Evolutionary conservation across 1,140 invertebrate genomes (phyloP).

Genomic region (Pseudomyrmex sp.): DNA sequence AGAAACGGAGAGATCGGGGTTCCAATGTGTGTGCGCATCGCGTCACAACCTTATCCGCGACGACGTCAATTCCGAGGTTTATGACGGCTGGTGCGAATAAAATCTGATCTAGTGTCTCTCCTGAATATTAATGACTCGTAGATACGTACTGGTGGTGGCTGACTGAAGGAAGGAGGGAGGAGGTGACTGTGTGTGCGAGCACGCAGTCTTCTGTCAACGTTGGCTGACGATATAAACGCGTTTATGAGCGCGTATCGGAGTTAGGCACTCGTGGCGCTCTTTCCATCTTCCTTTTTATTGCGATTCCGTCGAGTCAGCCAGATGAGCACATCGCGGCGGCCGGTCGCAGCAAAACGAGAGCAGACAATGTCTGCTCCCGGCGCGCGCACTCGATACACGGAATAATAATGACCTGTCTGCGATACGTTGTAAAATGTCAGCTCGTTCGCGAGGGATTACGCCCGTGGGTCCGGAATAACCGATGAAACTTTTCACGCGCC

Average conservation of each 20-base stretch:
- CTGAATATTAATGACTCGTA: slow-evolving; percentile 76
- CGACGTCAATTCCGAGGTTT: slow-evolving; percentile 69
- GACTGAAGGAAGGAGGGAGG: no score
- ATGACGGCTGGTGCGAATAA: slow-evolving; percentile 75
- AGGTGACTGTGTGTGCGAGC: background rate
- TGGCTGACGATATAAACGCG: slow-evolving; percentile 65
- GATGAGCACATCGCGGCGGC: slow-evolving; percentile 17
- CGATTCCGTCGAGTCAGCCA: slow-evolving; percentile 44
- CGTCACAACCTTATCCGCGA: slow-evolving; percentile 61
- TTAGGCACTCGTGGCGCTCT: slow-evolving; percentile 47
- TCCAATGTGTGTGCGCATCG: background rate
- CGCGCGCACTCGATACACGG: slow-evolving; percentile 50
- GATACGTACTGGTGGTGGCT: background rate
- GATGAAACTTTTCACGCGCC: slow-evolving; percentile 49
- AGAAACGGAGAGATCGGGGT: background rate
- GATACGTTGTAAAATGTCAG: slow-evolving; percentile 56
- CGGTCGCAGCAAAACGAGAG: slow-evolving; percentile 11
- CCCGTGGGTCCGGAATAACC: slow-evolving; percentile 30
- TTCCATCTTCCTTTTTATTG: slow-evolving; percentile 30
- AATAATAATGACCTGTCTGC: slow-evolving; percentile 59
- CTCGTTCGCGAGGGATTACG: slow-evolving; percentile 56
- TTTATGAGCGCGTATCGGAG: slow-evolving; percentile 69
- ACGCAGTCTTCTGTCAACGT: slow-evolving; percentile 2
- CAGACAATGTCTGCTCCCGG: slow-evolving; percentile 29
- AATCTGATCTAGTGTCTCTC: slow-evolving; percentile 76